A percentile compares a stretch with the other conserved stretches of the same genome.
Conservation (phyloP, 2,113 vertebrate genomes). For the Crypturellus undulatus region DNA sequence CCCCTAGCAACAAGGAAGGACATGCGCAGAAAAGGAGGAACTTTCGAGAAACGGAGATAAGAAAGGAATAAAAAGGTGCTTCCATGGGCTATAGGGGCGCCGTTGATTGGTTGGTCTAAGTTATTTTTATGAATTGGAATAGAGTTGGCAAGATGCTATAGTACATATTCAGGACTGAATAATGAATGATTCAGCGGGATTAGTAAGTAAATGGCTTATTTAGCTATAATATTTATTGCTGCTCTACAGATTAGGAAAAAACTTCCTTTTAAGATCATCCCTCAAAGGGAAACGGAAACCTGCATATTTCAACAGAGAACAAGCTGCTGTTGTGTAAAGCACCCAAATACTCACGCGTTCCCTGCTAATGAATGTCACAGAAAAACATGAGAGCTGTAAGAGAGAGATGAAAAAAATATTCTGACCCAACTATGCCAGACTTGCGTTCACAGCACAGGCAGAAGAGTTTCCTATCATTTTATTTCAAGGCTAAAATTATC, state of each 20-base stretch:
- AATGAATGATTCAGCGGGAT: accelerated
- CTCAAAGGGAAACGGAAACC: not conserved
- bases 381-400: not conserved
- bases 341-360: not conserved
- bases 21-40: too few relatives aligned
- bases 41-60: too few relatives aligned
- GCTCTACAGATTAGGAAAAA: not conserved
- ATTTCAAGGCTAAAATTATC: slow-evolving; percentile 37
- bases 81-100: too few relatives aligned
- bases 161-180: not conserved
- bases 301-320: not conserved
- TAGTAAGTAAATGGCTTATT: not conserved
- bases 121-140: not conserved
- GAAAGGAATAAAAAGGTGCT: too few relatives aligned
- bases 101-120: not conserved
- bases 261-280: not conserved
- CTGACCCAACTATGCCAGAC: not conserved
- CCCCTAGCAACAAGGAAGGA: too few relatives aligned
- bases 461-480: slow-evolving; percentile 10
- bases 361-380: not conserved
- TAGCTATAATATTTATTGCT: not conserved
- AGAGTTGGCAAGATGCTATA: not conserved
- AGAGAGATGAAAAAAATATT: not conserved
- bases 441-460: not conserved
- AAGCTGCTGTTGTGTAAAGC: not conserved